A percentile compares a stretch with the other conserved stretches of the same genome.
phyloP scores from a whole-genome alignment of 92 coral and sea anemone genomes.

The Palythoa grandiflora region DNA sequence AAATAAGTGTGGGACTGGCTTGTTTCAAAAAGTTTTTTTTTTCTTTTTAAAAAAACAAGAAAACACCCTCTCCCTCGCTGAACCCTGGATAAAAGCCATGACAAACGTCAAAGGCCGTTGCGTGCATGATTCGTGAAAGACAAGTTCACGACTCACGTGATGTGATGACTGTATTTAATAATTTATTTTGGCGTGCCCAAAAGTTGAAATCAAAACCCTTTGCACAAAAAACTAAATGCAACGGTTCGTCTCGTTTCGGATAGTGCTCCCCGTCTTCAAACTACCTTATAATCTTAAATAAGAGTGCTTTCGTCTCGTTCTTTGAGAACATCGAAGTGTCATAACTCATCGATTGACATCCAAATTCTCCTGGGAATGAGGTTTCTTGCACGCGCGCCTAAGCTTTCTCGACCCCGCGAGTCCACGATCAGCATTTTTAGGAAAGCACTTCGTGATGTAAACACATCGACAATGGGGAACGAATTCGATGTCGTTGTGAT shows the following conservation, averaged over 20 bases:
- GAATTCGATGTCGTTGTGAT: slow-evolving; percentile 80
- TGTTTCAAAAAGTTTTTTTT: too few relatives aligned
- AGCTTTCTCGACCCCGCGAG: slow-evolving; percentile 9
- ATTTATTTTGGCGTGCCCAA: too few relatives aligned
- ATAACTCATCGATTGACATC: neutral
- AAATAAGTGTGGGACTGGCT: too few relatives aligned
- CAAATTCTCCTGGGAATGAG: neutral
- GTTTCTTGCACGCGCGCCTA: neutral
- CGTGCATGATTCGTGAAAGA: too few relatives aligned
- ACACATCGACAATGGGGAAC: neutral
- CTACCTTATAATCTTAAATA: neutral
- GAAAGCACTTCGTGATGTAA: neutral
- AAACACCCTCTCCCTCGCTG: too few relatives aligned
- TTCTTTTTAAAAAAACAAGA: too few relatives aligned
- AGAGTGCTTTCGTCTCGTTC: neutral
- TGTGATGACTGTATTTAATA: too few relatives aligned
- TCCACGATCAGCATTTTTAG: neutral
- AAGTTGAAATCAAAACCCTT: too few relatives aligned
- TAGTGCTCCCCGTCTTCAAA: neutral
- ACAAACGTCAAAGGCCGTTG: too few relatives aligned
- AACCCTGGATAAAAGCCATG: too few relatives aligned
- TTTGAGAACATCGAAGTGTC: neutral
- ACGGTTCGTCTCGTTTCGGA: neutral
- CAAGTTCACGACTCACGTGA: too few relatives aligned
- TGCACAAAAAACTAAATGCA: too few relatives aligned